Evolutionary conservation across 1,140 invertebrate species (phyloP), one percentile per base, ranked within the genome.

Genomic region (Philotrypesis tridentata): DNA sequence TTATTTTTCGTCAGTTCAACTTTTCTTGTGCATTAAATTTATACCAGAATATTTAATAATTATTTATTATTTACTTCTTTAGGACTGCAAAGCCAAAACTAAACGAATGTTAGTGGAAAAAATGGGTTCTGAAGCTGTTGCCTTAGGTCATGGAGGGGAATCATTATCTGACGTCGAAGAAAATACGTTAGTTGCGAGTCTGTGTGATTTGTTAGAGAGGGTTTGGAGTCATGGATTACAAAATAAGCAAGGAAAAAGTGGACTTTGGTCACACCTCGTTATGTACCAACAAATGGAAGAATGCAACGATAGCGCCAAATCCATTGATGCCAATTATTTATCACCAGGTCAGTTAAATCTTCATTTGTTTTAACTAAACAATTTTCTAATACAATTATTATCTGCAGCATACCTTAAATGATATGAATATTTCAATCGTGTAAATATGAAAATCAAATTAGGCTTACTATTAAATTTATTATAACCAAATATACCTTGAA

Each of bases 71-170:
- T 83, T 80, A 40, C 37, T 83, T 31, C 68, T 85, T 85, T 85
- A 97, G 96, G 97, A 97, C 89, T 97, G 96, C 83, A 97, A 97
- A 92, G 94, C 94, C 37, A 97, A 98, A 94, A 99, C 98, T 1
- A 99, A 99, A 92, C 93, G 98, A 87, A 99, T 99, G 97, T 91
- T 99, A 40, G 95, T 99, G 0, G 97, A 99, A 86, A 99, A 99
- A 93, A 97, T 99, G 96, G 97, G 97, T 2, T 97, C 97, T 14
- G 99, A 99, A 93, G 97, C 97, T 1, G 95, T 97, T 5, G 96
- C 97, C 76, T 90, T 98, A 67, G 93, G 97, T 87, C 92, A 96
- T 92, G 90, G 96, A 89, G 92, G 94, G 87, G 90, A 94, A 93
- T 93, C 92, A 87, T 37, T 94, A 84, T 83, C 92, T 8, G 92